Evolutionary conservation across 1,140 invertebrate genomes (phyloP), one percentile per base, ranked within the genome.

Genomic region (Trinorchestia longiramus): DNA sequence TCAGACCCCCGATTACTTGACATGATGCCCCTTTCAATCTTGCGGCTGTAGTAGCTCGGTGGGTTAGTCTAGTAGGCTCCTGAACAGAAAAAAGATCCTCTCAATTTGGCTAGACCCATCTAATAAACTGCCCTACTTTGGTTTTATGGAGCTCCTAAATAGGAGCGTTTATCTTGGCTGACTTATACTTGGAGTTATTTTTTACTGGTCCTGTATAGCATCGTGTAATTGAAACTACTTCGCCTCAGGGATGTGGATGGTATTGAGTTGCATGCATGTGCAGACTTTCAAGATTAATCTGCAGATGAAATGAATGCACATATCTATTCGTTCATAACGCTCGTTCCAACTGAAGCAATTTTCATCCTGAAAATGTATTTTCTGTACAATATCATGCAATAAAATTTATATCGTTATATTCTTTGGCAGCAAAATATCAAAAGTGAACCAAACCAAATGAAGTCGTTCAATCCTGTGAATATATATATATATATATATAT

Each of bases 61-160:
- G 1, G n/a, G 88, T 90, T 90, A 90, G 88, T 90, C 88, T 8
- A 42, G 88, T 90, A 90, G 28, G 88, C 41, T 77, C 36, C 62
- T 42, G 36, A 42, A 90, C n/a, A 8, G 28, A 90, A 90, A 90
- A 92, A 94, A 40, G 15, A 94, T 15, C 4, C 92, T 94, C 41
- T 47, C 40, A 94, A 94, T 47, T 17, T 47, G 19, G 43, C 43
- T 4, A 11, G 43, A 94, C 41, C 11, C 41, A 11, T 3, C 40
- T 44, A 40, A 94, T 94, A 45, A 94, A 94, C 43, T 94, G 92
- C 43, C 43, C 92, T 45, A 94, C 43, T 94, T 45, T 43, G 43
- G 40, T 43, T 43, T 45, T 94, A 94, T 94, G 92, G 36, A 90
- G 43, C 92, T 47, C 43, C 43, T 47, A 45, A 45, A 94, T 94